These are phyloP conservation scores for Gorsachius magnificus DNA, from an alignment of 2,797 vertebrate genomes.

Conservation along the genomic window DNA sequence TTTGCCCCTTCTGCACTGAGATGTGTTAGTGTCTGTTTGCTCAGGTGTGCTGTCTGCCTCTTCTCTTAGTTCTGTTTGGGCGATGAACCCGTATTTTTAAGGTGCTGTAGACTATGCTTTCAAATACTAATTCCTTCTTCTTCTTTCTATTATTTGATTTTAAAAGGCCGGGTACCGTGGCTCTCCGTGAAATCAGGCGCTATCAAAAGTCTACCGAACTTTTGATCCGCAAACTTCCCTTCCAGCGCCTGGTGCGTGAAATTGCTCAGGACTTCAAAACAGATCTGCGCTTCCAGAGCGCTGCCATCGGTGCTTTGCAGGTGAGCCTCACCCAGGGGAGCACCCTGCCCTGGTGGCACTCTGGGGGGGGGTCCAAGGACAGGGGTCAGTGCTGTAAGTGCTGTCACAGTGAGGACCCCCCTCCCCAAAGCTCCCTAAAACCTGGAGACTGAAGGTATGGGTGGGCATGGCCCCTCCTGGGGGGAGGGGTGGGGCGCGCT, in stretches of 20 bases:
- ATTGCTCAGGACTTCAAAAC: slow-evolving; percentile 88
- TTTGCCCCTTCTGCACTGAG: rapidly evolving
- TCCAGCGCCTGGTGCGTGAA: slow-evolving; percentile 84
- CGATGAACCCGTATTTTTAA: rapidly evolving
- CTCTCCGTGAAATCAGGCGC: slow-evolving; percentile 84
- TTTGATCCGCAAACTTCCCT: slow-evolving; percentile 84
- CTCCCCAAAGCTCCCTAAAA: background rate
- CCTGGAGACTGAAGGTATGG: background rate
- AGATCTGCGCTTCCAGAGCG: slow-evolving; percentile 86
- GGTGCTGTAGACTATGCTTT: background rate
- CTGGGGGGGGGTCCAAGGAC: background rate
- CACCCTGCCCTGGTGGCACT: background rate
- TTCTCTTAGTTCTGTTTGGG: background rate
- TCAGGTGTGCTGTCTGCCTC: rapidly evolving
- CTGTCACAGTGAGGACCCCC: background rate
- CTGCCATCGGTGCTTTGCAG: slow-evolving; percentile 87
- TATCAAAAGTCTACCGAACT: slow-evolving; percentile 87
- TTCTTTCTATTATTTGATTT: background rate
- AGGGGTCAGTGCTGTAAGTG: no score
- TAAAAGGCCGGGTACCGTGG: slow-evolving; percentile 82
- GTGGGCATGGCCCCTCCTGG: background rate
- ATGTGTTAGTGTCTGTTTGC: rapidly evolving
- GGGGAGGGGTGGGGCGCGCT: background rate
- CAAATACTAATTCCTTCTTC: background rate
- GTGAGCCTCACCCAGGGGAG: slow-evolving; percentile 31